phyloP scores from a whole-genome alignment of 2,113 vertebrate species.

The Loxodonta africana region DNA sequence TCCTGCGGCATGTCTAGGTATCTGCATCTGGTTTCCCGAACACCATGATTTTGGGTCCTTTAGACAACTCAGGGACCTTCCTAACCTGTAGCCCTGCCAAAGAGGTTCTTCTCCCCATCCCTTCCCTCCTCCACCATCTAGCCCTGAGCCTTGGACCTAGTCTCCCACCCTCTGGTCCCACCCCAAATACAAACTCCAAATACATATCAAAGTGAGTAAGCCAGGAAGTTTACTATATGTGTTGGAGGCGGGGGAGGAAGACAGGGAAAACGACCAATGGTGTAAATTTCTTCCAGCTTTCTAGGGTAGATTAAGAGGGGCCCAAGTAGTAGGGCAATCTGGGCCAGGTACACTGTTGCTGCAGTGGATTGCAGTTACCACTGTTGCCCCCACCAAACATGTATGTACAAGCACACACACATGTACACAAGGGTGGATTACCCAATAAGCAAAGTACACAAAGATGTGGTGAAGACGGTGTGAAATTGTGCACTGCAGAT shows the following conservation, averaged over 20 bases:
- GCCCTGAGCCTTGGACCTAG: background rate
- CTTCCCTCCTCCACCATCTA: background rate
- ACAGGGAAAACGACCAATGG: background rate
- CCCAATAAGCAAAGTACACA: too few species aligned
- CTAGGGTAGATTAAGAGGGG: background rate
- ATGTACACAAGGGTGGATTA: too few species aligned
- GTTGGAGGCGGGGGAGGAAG: background rate
- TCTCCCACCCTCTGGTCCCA: background rate
- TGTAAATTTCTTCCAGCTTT: background rate
- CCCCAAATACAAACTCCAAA: background rate
- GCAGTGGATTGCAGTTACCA: background rate
- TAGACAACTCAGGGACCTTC: background rate
- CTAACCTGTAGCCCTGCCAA: background rate
- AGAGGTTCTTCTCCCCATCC: background rate
- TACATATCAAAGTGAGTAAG: background rate
- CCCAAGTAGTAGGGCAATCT: background rate
- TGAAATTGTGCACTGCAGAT: too few species aligned
- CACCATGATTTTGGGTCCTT: background rate
- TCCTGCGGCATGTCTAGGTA: background rate
- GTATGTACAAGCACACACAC: background rate
- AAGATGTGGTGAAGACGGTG: too few species aligned
- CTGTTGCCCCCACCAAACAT: too few species aligned
- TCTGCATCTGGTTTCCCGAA: background rate
- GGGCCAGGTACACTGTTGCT: background rate
- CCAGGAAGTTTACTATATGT: background rate